These are phyloP conservation scores for Virgularia gustaviana DNA, from an alignment of 92 coral and sea anemone species.

Conservation along the genomic window DNA sequence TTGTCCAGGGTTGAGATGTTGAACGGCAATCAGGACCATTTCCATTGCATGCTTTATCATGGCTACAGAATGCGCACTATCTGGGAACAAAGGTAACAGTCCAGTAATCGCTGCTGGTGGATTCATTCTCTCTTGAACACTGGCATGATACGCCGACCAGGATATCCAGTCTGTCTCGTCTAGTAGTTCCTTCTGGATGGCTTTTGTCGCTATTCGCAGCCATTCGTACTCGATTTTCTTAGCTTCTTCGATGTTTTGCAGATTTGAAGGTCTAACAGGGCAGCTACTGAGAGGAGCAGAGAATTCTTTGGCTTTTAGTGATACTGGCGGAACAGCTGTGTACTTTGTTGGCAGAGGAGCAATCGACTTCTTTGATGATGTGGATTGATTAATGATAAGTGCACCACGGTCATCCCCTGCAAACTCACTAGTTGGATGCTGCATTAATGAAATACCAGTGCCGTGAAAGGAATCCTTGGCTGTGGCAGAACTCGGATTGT, in stretches of 20 bases:
- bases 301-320: neutral
- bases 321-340: constrained; percentile 10
- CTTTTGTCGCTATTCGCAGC: neutral
- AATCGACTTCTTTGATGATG: constrained; percentile 10
- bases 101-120: constrained; percentile 32
- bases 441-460: constrained; percentile 44
- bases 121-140: neutral
- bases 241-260: neutral
- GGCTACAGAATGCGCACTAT: constrained; percentile 50
- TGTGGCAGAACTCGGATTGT: constrained; percentile 42
- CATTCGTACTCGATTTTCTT: constrained; percentile 12
- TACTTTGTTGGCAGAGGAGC: constrained; percentile 4
- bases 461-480: constrained; percentile 50
- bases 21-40: constrained; percentile 23
- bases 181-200: constrained; percentile 9
- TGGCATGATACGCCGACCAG: constrained; percentile 42
- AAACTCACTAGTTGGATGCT: constrained; percentile 26
- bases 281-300: neutral
- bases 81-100: constrained; percentile 31
- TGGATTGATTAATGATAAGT: neutral
- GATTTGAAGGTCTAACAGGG: neutral
- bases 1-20: constrained; percentile 40
- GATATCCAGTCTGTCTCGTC: constrained; percentile 29
- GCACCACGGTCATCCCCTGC: constrained; percentile 30
- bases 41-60: constrained; percentile 60